Conservation (phyloP, 2,113 vertebrate species). For the Emberiza fucata region DNA sequence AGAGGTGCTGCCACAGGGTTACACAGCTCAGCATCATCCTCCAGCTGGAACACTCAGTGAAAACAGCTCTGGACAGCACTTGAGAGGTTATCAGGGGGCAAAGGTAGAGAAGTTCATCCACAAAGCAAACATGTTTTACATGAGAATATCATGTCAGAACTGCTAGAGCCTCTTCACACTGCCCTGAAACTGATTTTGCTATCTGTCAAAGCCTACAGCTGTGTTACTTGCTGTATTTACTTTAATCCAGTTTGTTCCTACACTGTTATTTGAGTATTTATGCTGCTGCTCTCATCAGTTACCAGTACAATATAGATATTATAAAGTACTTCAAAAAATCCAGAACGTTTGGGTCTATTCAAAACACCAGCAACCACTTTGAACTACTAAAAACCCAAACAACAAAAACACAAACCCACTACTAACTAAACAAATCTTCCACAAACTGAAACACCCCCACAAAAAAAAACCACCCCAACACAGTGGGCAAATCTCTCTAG, state of each 20-base stretch:
- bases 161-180: neutral
- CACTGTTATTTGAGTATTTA: neutral
- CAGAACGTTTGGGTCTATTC: neutral
- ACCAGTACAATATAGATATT: neutral
- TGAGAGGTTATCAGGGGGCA: neutral
- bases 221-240: neutral
- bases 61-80: neutral
- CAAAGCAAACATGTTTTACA: neutral
- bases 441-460: neutral
- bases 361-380: neutral
- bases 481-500: neutral
- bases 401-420: neutral
- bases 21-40: neutral
- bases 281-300: neutral
- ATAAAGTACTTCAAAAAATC: neutral
- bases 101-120: neutral
- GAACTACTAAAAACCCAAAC: neutral
- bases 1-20: neutral
- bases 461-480: neutral
- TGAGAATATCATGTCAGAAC: neutral
- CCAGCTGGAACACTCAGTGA: accelerated
- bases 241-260: neutral
- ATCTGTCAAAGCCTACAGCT: neutral
- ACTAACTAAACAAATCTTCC: neutral
- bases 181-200: neutral